Percentiles rank a stretch among this genome's conserved stretches.
Conservation (phyloP, 2,113 vertebrate genomes). For the Morone saxatilis region DNA sequence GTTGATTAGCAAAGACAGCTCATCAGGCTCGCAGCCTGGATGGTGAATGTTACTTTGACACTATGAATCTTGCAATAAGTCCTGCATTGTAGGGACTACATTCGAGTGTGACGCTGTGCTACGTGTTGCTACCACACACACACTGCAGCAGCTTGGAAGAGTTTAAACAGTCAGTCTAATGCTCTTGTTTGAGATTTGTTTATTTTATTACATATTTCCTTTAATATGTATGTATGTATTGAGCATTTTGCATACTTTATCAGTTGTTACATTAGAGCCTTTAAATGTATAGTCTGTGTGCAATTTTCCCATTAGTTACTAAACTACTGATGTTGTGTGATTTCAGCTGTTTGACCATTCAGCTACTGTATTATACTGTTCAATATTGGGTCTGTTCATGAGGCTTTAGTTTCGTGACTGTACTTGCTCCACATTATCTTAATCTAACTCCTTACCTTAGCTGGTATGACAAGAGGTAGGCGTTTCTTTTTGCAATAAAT, state of each 20-base stretch:
- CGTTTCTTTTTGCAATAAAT: conserved; percentile 50
- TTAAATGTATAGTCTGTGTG: conserved; percentile 11
- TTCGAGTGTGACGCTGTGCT: not conserved
- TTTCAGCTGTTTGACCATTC: conserved; percentile 28
- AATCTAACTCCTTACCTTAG: conserved; percentile 33
- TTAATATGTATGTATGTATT: conserved; percentile 21
- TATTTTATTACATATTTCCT: conserved; percentile 24
- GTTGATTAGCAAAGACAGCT: conserved; percentile 37
- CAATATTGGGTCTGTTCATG: conserved; percentile 22
- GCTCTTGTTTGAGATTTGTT: conserved; percentile 21
- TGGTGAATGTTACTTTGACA: conserved; percentile 39
- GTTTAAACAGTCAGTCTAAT: not conserved
- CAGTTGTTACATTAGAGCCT: conserved; percentile 21
- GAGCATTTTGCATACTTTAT: conserved; percentile 34
- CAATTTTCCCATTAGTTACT: conserved; percentile 48
- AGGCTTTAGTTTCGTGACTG: conserved; percentile 35
- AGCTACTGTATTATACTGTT: conserved; percentile 48
- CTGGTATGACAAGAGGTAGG: conserved; percentile 1
- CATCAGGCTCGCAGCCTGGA: conserved; percentile 26
- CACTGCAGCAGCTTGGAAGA: conserved; percentile 31
- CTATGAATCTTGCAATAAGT: not conserved
- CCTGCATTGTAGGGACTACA: conserved; percentile 7
- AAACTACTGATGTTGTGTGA: conserved; percentile 70
- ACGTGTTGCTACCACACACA: not conserved
- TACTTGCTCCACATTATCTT: conserved; percentile 34